phyloP scores from a whole-genome alignment of 2,888 invertebrate species.

The Esperia sulphurella region DNA sequence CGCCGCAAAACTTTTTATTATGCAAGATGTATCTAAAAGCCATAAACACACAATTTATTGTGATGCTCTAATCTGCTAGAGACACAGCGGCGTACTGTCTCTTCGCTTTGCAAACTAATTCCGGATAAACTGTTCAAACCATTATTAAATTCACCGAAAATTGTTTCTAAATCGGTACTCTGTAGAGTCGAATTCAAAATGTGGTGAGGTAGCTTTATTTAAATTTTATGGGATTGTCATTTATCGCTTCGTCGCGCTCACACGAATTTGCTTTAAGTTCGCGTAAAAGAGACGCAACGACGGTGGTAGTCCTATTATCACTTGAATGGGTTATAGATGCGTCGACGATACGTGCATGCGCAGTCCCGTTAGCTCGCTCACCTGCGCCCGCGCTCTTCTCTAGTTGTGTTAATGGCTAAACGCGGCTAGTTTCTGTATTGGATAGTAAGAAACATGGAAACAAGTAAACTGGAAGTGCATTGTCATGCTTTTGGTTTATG shows the following conservation, averaged over 20 bases:
- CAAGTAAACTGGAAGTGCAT: constrained; percentile 10
- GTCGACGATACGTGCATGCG: constrained; percentile 50
- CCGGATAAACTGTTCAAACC: constrained; percentile 45
- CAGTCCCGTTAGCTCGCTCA: constrained; percentile 70
- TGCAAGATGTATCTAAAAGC: constrained; percentile 43
- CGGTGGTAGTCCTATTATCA: constrained; percentile 9
- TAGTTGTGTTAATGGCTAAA: constrained; percentile 73
- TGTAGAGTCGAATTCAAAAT: constrained; percentile 53
- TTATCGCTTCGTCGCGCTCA: constrained; percentile 15
- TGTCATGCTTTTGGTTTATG: neutral
- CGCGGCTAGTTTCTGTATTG: constrained; percentile 48
- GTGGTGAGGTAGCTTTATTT: constrained; percentile 10
- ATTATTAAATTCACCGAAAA: constrained; percentile 29
- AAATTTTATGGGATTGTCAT: neutral
- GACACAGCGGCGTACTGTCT: constrained; percentile 51
- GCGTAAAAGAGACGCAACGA: constrained; percentile 6
- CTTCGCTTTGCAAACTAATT: constrained; percentile 51
- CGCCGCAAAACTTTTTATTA: constrained; percentile 46
- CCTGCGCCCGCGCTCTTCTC: constrained; percentile 70
- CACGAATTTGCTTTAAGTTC: neutral
- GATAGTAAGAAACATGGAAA: constrained; percentile 44
- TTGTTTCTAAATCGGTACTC: constrained; percentile 33
- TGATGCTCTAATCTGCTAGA: constrained; percentile 61
- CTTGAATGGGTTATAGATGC: constrained; percentile 34
- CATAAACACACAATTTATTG: constrained; percentile 59